These are phyloP conservation scores for Hipposideros armiger DNA, from an alignment of 2,113 vertebrate species.

Conservation along the genomic window DNA sequence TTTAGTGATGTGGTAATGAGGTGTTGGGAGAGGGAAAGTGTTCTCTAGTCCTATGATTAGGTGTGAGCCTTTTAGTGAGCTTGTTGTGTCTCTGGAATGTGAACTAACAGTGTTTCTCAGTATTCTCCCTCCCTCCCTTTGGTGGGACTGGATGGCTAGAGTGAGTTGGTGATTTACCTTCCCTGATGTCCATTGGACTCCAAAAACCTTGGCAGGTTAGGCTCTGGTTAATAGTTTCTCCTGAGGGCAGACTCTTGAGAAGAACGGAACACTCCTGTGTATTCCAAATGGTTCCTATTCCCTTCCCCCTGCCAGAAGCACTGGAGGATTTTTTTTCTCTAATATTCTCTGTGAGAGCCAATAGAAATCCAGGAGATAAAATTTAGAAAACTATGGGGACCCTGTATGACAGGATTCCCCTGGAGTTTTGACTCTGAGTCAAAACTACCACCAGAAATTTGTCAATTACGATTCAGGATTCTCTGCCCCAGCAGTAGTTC, in stretches of 20 bases:
- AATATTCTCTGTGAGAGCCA: background rate
- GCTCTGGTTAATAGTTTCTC: background rate
- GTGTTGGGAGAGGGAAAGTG: background rate
- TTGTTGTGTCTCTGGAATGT: background rate
- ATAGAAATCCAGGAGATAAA: background rate
- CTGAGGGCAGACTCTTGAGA: background rate
- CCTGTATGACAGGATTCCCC: background rate
- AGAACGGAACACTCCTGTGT: background rate
- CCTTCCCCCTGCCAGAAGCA: background rate
- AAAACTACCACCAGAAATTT: background rate
- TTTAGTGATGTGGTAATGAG: background rate
- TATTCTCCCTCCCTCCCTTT: background rate
- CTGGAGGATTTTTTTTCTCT: background rate
- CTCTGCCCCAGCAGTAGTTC: background rate
- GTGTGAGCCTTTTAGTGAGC: background rate
- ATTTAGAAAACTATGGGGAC: background rate
- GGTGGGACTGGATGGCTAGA: background rate
- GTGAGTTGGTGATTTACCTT: background rate
- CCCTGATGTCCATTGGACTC: background rate
- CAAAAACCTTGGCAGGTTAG: background rate
- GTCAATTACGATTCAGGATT: background rate
- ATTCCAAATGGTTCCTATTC: background rate
- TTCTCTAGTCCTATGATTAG: background rate
- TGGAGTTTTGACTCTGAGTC: background rate
- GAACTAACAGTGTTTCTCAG: background rate